Base-by-base conservation (phyloP, 2,888 invertebrate species). In the Catocala nupta region DNA sequence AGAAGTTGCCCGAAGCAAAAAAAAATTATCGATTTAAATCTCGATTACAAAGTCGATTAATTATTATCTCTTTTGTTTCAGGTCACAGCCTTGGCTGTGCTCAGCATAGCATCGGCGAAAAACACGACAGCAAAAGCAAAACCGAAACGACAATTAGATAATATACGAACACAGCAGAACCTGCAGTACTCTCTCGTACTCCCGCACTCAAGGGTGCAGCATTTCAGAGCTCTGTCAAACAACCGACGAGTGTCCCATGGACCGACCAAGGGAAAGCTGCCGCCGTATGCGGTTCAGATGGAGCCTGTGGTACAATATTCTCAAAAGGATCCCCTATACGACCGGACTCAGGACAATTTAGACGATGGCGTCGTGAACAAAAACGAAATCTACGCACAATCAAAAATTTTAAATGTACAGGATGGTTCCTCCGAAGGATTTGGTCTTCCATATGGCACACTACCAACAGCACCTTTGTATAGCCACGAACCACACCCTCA, bases 241-340 rank as follows among this genome's bases (percentile, higher is more conserved):
- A 95, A 94, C 73, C 87, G 95, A 73, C 90, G 95, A 81, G 94
- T 95, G 80, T 93, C 95, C 13, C 92, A 94, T 85, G 92, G 89
- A 55, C 84, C 88, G 43, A 89, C 93, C 77, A 93, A 92, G 70
- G 91, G 95, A 59, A 93, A 89, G 57, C 78, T 94, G 34, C 96
- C 97, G 5, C 96, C 97, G 0, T 97, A 97, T 79, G 97, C 97
- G 2, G 97, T 97, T 6, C 96, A 96, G 86, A 97, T 97, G 97
- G 97, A 97, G 85, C 97, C 97, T 8, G 95, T 97, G 55, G 96
- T 96, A 16, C 97, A 97, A 78, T 97, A 97, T 81, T 97, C 97
- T 0, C 97, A 97, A 84, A 95, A 96, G 79, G 97, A 97, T 88
- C 97, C 97, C 6, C 90, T 97, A 0, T 97, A 97, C 84, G 96